Percentiles rank a stretch among this genome's conserved stretches.
Conservation (phyloP, 2,113 vertebrate species). For the Machaerirhynchus nigripectus region DNA sequence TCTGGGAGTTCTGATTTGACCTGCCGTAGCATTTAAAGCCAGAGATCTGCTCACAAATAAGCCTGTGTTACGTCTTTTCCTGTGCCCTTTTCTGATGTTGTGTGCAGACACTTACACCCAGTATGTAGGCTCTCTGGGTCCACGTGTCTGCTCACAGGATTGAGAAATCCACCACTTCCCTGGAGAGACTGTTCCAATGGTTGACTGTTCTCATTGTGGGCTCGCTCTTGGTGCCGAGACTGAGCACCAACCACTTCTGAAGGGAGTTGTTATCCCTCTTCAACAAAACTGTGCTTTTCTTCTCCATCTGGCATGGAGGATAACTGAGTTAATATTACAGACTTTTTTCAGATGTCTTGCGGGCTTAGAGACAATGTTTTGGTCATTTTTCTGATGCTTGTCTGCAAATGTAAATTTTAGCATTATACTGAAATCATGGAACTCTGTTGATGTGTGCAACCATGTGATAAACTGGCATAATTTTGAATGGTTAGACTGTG, state of each 20-base stretch:
- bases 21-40: neutral
- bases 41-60: neutral
- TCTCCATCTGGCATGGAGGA: accelerated
- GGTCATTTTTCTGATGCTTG: neutral
- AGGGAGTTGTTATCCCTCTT: neutral
- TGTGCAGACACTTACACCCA: accelerated
- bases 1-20: neutral
- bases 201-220: neutral
- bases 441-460: neutral
- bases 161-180: neutral
- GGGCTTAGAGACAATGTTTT: neutral
- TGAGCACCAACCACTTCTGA: neutral
- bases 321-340: neutral
- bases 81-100: accelerated
- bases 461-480: neutral
- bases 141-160: neutral
- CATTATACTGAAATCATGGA: neutral
- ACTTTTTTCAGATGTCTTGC: neutral
- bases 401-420: neutral
- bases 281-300: neutral
- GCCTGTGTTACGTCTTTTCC: neutral
- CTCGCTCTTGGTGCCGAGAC: neutral
- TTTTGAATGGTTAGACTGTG: neutral
- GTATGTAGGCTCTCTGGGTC: neutral
- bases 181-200: neutral